phyloP scores from a whole-genome alignment of 2,113 vertebrate genomes.

The Brachypteracias leptosomus region DNA sequence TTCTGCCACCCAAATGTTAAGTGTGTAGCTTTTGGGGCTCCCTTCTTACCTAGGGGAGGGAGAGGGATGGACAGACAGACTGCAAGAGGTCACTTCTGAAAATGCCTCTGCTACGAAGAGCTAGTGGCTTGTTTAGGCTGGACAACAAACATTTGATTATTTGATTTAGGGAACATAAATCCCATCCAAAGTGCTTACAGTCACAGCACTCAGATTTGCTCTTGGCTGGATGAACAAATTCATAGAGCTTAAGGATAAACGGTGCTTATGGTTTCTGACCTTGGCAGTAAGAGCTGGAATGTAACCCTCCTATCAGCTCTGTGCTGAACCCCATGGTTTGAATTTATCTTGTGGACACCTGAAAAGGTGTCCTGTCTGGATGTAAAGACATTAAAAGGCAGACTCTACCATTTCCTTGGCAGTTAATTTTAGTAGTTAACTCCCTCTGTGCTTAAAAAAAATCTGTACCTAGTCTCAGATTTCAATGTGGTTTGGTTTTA shows the following conservation, averaged over 20 bases:
- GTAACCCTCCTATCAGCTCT: neutral
- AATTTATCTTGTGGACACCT: neutral
- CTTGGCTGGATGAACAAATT: neutral
- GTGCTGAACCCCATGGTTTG: neutral
- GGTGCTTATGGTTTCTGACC: neutral
- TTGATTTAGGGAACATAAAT: neutral
- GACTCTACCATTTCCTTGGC: neutral
- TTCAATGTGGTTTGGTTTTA: neutral
- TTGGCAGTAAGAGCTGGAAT: neutral
- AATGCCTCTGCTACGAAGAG: neutral
- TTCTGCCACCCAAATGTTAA: neutral
- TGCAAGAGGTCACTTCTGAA: neutral
- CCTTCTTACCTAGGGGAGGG: neutral
- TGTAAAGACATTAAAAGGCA: neutral
- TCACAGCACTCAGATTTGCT: neutral
- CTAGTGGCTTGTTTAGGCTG: neutral
- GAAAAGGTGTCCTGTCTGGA: neutral
- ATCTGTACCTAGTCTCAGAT: neutral
- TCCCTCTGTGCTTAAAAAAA: neutral
- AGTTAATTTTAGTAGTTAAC: neutral
- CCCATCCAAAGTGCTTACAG: neutral
- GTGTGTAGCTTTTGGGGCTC: accelerated
- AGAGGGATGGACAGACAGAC: neutral
- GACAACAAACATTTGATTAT: neutral
- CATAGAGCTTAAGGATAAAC: neutral